phyloP scores from a whole-genome alignment of 2,113 vertebrate genomes.

The Polypterus senegalus region DNA sequence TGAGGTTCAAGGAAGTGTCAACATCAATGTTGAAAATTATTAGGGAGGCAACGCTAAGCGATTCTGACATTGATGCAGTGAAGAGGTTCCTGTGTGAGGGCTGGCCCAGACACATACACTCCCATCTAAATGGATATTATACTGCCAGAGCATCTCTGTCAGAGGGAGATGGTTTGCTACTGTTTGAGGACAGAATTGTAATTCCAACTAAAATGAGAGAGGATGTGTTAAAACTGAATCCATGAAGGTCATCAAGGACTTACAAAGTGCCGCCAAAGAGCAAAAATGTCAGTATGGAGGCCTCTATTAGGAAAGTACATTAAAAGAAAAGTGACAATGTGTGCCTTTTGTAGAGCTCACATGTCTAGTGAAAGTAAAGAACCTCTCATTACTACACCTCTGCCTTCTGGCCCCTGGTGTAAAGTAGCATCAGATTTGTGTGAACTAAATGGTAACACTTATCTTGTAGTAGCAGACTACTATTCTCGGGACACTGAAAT shows the following conservation, averaged over 20 bases:
- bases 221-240: background rate
- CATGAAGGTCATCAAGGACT: conserved; percentile 1
- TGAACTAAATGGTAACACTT: too few relatives aligned
- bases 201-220: conserved; percentile 1
- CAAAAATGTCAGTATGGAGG: conserved; percentile 4
- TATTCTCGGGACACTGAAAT: conserved; percentile 5
- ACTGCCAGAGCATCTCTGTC: background rate
- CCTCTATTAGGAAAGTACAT: background rate
- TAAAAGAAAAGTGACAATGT: background rate
- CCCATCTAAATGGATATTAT: background rate
- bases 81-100: background rate
- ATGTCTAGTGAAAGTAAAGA: background rate
- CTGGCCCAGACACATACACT: background rate
- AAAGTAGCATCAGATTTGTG: too few relatives aligned
- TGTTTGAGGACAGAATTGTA: background rate
- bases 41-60: background rate
- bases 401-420: background rate
- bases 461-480: too few relatives aligned
- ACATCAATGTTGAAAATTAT: conserved; percentile 1
- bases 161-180: background rate
- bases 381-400: background rate
- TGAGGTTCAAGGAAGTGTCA: conserved; percentile 1
- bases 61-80: conserved; percentile 5
- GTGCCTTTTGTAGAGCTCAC: background rate
- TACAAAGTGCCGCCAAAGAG: conserved; percentile 5